Base-by-base conservation (phyloP, 2,888 invertebrate species). In the Watsonalla binaria region DNA sequence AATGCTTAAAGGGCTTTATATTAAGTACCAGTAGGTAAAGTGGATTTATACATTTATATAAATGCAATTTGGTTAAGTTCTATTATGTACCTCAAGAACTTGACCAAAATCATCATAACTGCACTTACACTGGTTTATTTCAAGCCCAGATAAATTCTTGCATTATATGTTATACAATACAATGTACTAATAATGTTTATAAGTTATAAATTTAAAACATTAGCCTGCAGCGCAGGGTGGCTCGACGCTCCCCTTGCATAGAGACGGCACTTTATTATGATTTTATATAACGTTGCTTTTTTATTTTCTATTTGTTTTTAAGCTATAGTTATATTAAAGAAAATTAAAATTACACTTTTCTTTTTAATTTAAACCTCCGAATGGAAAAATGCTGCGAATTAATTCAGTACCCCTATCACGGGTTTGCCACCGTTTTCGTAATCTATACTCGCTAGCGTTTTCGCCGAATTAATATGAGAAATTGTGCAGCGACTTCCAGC, bases 231-330 rank as follows among this genome's bases (percentile, higher is more conserved):
- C 5, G 42, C 11, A 11, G 42, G 11, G 42, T 42, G 11, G 11
- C 11, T 8, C 0, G 42, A 37, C 6, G 37, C 9, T 4, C 37
- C 37, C 37, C 37, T 4, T 37, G 37, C 9, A 4, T 37, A 8
- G 37, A 48, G 34, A 8, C 49, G 14, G 35, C 13, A 15, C 33
- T 14, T 13, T 35, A 37, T 49, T 37, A 37, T 37, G 14, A 65
- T 69, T 71, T 70, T 70, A 68, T 68, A 66, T 65, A 65, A 72
- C 69, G 75, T 77, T 76, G 72, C 76, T 76, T 79, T 79, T 78
- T 74, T 76, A 76, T 76, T 77, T 66, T 76, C 47, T 62, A 68
- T 75, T 73, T 76, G 72, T 76, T 78, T 68, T 68, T 72, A 76
- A 74, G 69, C 66, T 68, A 61, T 72, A 77, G 72, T 74, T 73